Conservation (phyloP, 1,140 invertebrate species). For the Latrodectus geometricus region DNA sequence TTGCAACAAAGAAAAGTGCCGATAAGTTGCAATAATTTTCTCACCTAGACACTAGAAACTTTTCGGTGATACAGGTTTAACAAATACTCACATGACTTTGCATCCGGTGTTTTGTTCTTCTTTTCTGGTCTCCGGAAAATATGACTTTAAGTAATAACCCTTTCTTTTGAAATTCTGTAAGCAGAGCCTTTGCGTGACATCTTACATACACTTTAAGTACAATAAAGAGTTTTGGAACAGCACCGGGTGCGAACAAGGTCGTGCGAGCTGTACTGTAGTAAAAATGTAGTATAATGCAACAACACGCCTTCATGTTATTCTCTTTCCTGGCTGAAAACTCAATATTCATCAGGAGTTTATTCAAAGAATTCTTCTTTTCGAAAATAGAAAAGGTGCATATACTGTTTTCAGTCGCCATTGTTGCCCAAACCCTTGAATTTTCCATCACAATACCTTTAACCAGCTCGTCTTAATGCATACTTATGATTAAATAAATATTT, state of each 20-base stretch:
- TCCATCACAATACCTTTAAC: too few relatives aligned
- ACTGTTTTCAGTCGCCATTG: neutral
- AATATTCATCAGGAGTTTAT: slow-evolving; percentile 31
- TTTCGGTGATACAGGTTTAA: too few relatives aligned
- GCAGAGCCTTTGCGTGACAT: slow-evolving; percentile 22
- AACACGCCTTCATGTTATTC: slow-evolving; percentile 50
- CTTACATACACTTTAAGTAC: slow-evolving; percentile 33
- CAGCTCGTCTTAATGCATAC: too few relatives aligned
- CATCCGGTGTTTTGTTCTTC: neutral
- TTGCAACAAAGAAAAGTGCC: too few relatives aligned
- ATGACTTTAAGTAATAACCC: neutral
- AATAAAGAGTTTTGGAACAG: slow-evolving; percentile 48
- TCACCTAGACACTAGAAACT: too few relatives aligned
- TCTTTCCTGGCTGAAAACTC: slow-evolving; percentile 56
- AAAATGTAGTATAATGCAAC: slow-evolving; percentile 51
- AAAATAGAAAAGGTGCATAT: neutral
- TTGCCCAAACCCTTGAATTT: neutral
- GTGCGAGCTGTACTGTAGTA: slow-evolving; percentile 19
- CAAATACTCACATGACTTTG: neutral
- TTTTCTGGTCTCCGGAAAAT: neutral
- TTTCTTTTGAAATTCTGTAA: slow-evolving; percentile 31
- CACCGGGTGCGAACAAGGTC: slow-evolving; percentile 44
- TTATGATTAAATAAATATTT: too few relatives aligned
- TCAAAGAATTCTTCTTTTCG: neutral
- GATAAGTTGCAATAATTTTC: too few relatives aligned